phyloP scores from a whole-genome alignment of 2,113 vertebrate species.

The Formicarius rufipectus region DNA sequence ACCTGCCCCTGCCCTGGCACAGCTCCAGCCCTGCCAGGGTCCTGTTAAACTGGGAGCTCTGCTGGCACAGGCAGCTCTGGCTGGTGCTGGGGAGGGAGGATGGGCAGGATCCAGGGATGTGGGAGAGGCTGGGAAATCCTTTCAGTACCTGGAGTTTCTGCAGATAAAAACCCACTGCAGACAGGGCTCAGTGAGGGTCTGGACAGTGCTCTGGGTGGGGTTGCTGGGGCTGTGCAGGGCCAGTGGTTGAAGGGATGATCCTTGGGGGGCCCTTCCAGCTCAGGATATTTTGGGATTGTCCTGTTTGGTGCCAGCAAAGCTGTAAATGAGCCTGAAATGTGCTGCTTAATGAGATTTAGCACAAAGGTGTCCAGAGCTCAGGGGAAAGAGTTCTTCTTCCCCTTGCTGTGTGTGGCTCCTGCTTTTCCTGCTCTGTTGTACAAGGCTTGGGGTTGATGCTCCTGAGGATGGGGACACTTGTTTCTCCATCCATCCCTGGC shows the following conservation, averaged over 20 bases:
- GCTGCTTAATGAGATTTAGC: accelerated
- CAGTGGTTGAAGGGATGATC: accelerated
- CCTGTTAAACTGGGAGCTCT: not conserved
- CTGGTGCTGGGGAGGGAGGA: not conserved
- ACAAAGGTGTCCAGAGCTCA: accelerated
- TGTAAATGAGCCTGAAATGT: accelerated
- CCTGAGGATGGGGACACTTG: not conserved
- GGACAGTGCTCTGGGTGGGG: no score
- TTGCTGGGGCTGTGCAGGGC: not conserved
- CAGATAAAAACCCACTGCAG: not conserved
- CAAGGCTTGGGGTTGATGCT: not conserved
- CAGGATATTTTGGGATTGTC: not conserved
- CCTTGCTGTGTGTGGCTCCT: no score
- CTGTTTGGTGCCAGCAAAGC: not conserved
- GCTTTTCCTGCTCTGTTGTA: not conserved
- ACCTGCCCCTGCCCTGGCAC: no score
- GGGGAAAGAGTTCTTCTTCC: no score
- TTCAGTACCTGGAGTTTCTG: not conserved
- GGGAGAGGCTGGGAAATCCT: not conserved
- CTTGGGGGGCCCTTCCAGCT: not conserved
- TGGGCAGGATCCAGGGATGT: not conserved
- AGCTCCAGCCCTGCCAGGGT: no score
- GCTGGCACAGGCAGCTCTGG: not conserved
- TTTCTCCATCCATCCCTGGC: not conserved
- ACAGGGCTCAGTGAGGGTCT: not conserved